phyloP scores from a whole-genome alignment of 2,113 vertebrate species.

The Tympanuchus pallidicinctus region DNA sequence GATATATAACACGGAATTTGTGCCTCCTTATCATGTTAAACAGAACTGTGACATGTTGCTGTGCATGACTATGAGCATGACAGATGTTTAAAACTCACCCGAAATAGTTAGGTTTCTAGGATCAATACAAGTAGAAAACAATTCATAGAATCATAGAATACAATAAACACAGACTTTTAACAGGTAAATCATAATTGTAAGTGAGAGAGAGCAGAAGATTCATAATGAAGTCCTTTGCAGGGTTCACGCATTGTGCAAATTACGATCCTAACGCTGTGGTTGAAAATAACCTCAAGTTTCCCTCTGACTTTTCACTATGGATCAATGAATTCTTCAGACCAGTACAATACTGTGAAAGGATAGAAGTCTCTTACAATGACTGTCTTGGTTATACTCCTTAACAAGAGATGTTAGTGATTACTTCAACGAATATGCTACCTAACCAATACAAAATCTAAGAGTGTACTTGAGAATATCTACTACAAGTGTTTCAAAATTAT shows the following conservation, averaged over 20 bases:
- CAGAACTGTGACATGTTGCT: background rate
- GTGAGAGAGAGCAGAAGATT: background rate
- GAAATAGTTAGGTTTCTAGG: background rate
- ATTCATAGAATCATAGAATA: background rate
- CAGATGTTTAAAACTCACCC: background rate
- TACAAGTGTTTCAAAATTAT: background rate
- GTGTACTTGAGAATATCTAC: background rate
- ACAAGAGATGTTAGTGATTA: background rate
- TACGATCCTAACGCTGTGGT: background rate
- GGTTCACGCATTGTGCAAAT: background rate
- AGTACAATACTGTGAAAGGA: background rate
- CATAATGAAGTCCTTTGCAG: background rate
- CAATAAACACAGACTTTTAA: background rate
- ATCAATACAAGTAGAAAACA: background rate
- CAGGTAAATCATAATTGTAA: background rate
- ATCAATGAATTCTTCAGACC: background rate
- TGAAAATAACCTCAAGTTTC: background rate
- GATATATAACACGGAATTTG: background rate
- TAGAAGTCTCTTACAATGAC: background rate
- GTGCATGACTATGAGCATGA: background rate
- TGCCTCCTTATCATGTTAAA: background rate
- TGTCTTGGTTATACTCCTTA: background rate
- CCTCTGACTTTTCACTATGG: background rate
- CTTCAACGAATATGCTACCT: background rate
- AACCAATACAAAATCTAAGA: background rate